These are phyloP conservation scores for Callyntrura sp. DNA, from an alignment of 2,888 invertebrate species.

Conservation along the genomic window DNA sequence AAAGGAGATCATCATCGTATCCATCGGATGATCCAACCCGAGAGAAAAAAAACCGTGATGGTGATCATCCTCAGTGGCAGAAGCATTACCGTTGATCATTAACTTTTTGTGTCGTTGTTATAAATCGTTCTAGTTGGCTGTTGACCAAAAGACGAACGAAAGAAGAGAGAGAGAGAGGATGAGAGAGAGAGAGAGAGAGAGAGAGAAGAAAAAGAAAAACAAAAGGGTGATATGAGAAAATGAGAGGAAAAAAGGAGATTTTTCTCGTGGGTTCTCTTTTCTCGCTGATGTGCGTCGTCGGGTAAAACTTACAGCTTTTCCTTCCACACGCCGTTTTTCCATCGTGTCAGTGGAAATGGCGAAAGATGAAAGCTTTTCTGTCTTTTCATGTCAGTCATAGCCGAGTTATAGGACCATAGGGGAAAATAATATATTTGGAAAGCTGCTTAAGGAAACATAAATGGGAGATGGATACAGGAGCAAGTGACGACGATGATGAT, in stretches of 20 bases:
- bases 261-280: too few relatives aligned
- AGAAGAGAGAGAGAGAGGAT: conserved; percentile 46
- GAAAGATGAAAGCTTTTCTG: conserved; percentile 50
- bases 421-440: conserved; percentile 21
- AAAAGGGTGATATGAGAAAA: too few relatives aligned
- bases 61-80: too few relatives aligned
- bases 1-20: conserved; percentile 52
- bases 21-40: too few relatives aligned
- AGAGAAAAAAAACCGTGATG: too few relatives aligned
- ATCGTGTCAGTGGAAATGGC: conserved; percentile 51
- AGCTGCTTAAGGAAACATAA: neutral
- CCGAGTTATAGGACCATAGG: conserved; percentile 28
- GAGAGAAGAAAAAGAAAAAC: too few relatives aligned
- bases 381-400: conserved; percentile 41
- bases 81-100: conserved; percentile 69
- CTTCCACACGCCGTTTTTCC: conserved; percentile 34
- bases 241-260: too few relatives aligned
- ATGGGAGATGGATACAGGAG: too few relatives aligned
- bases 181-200: conserved; percentile 27
- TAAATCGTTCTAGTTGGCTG: conserved; percentile 77
- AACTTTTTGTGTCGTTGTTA: conserved; percentile 73
- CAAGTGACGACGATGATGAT: conserved; percentile 6
- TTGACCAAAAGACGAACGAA: conserved; percentile 68
- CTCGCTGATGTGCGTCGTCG: too few relatives aligned
- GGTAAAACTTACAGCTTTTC: conserved; percentile 43